A percentile compares a stretch with the other conserved stretches of the same genome.
Evolutionary conservation across 2,888 invertebrate species (phyloP).

Genomic region (Eristalis arbustorum): DNA sequence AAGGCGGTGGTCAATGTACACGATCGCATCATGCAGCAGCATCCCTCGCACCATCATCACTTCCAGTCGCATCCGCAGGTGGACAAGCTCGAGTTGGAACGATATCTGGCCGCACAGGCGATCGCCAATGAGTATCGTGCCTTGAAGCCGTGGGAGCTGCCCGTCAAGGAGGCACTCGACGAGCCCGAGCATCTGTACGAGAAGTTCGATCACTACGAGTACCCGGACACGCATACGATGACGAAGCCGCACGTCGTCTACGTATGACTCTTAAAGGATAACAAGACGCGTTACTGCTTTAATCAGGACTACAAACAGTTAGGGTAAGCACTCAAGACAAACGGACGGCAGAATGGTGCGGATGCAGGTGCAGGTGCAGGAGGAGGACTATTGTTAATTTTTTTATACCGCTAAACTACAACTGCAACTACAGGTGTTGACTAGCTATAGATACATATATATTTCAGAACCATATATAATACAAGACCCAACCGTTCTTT

Average conservation of each 20-base stretch:
- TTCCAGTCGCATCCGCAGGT: constrained; percentile 75
- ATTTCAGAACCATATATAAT: constrained; percentile 16
- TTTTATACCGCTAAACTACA: constrained; percentile 61
- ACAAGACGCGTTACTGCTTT: constrained; percentile 68
- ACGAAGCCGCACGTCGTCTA: constrained; percentile 81
- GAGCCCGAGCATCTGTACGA: constrained; percentile 80
- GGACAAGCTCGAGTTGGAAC: constrained; percentile 80
- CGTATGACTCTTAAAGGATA: constrained; percentile 81
- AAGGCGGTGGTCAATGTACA: constrained; percentile 80
- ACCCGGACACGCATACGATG: constrained; percentile 80
- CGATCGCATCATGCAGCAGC: constrained; percentile 79
- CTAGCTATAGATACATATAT: constrained; percentile 57
- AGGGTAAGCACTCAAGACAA: constrained; percentile 63
- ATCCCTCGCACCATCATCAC: constrained; percentile 76
- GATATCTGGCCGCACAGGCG: constrained; percentile 79
- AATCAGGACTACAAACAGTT: constrained; percentile 71
- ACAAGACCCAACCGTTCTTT: constrained; percentile 33
- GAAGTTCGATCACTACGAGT: constrained; percentile 80
- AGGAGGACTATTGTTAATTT: constrained; percentile 63
- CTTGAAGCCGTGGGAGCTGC: constrained; percentile 79
- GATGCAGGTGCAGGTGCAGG: not conserved
- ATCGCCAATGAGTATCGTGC: constrained; percentile 80
- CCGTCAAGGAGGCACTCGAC: constrained; percentile 78
- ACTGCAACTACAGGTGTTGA: constrained; percentile 68
- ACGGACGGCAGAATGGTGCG: constrained; percentile 41